Evolutionary conservation across 2,113 vertebrate genomes (phyloP).

Genomic region (Tor tambroides): DNA sequence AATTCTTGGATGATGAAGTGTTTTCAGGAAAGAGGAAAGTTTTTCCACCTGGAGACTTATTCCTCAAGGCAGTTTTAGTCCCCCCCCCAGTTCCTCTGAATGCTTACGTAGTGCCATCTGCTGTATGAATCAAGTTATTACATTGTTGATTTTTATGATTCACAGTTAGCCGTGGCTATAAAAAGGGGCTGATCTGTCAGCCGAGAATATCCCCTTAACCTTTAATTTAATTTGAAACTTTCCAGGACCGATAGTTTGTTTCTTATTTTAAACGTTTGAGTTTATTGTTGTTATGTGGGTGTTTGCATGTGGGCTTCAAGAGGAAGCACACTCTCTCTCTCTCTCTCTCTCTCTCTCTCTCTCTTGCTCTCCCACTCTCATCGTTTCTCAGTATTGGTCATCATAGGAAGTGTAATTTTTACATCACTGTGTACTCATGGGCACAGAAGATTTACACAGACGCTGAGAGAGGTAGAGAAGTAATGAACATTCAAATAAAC

Average conservation of each 20-base stretch:
- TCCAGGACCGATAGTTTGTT: background rate
- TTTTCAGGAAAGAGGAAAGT: background rate
- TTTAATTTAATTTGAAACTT: background rate
- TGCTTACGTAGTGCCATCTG: slow-evolving; percentile 39
- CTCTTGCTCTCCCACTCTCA: slow-evolving; percentile 11
- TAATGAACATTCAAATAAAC: background rate
- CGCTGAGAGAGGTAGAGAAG: background rate
- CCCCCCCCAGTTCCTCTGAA: background rate
- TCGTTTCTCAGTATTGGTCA: slow-evolving; percentile 17
- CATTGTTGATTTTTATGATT: slow-evolving; percentile 6
- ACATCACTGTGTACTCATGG: background rate
- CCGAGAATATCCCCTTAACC: background rate
- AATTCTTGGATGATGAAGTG: background rate
- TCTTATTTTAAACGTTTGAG: background rate
- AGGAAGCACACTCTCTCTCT: slow-evolving; percentile 32
- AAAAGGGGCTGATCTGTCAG: background rate
- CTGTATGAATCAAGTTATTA: slow-evolving; percentile 11
- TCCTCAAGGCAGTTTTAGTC: background rate
- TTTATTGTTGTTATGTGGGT: background rate
- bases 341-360: background rate
- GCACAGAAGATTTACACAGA: background rate
- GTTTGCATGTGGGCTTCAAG: slow-evolving; percentile 9
- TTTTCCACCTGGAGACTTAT: too few relatives aligned
- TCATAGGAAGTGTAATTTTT: slow-evolving; percentile 42
- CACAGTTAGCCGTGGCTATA: background rate